Evolutionary conservation across 2,888 invertebrate species (phyloP).

Genomic region (Volucella zonaria): DNA sequence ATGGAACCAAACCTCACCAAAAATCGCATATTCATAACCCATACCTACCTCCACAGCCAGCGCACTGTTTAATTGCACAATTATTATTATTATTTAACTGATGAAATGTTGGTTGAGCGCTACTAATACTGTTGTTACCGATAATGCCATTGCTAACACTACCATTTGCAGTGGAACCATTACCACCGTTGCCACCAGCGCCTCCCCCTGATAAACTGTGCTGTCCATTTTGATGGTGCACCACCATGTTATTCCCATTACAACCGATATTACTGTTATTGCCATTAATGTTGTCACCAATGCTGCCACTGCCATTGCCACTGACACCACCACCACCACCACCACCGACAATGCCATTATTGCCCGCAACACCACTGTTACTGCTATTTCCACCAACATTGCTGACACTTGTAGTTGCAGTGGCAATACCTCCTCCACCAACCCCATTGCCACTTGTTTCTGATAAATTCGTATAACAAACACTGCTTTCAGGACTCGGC

Average conservation of each 20-base stretch:
- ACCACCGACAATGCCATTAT: conserved; percentile 41
- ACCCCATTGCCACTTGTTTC: conserved; percentile 76
- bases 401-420: conserved; percentile 40
- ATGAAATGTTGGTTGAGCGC: conserved; percentile 75
- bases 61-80: conserved; percentile 88
- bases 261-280: conserved; percentile 62
- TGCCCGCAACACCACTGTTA: conserved; percentile 25
- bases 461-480: conserved; percentile 84
- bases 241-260: conserved; percentile 74
- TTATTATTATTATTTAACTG: conserved; percentile 77
- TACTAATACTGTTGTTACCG: conserved; percentile 42
- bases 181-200: not conserved
- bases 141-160: conserved; percentile 27
- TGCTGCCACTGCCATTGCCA: conserved; percentile 43
- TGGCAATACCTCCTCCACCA: conserved; percentile 30
- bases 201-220: conserved; percentile 55
- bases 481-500: conserved; percentile 87
- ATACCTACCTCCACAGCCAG: conserved; percentile 89
- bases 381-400: conserved; percentile 32
- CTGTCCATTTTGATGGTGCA: conserved; percentile 73
- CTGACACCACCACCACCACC: conserved; percentile 32
- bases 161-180: not conserved
- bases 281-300: conserved; percentile 57
- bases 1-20: not conserved
- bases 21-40: too few relatives aligned